Conservation (phyloP, 2,113 vertebrate genomes). For the Eubucco bourcierii region DNA sequence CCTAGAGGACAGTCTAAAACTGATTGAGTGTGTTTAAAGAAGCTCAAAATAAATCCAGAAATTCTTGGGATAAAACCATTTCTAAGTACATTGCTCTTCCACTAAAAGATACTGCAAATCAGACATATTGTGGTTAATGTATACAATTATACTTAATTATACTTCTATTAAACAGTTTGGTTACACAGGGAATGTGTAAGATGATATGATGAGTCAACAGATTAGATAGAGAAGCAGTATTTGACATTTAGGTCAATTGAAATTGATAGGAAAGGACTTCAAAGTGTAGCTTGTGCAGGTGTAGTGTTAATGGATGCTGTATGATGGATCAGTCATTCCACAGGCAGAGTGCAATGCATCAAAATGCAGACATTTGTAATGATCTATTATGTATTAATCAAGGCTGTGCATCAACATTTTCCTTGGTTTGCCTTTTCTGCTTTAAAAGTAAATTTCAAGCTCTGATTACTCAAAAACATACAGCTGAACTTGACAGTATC, state of each 20-base stretch:
- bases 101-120: not conserved
- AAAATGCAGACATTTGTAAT: not conserved
- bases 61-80: not conserved
- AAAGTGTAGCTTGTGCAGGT: not conserved
- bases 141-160: not conserved
- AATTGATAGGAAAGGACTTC: not conserved
- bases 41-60: not conserved
- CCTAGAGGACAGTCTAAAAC: not conserved
- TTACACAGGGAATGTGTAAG: not conserved
- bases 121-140: not conserved
- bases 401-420: not conserved
- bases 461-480: not conserved
- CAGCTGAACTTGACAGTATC: not conserved
- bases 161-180: not conserved
- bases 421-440: no score
- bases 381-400: not conserved
- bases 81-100: not conserved
- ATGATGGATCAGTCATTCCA: not conserved
- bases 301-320: not conserved
- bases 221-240: not conserved
- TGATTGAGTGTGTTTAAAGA: not conserved
- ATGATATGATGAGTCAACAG: not conserved
- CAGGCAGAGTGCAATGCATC: rapidly evolving
- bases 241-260: not conserved
- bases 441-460: not conserved